Evolutionary conservation across 2,113 vertebrate genomes (phyloP).

Genomic region (Noturus placidus): DNA sequence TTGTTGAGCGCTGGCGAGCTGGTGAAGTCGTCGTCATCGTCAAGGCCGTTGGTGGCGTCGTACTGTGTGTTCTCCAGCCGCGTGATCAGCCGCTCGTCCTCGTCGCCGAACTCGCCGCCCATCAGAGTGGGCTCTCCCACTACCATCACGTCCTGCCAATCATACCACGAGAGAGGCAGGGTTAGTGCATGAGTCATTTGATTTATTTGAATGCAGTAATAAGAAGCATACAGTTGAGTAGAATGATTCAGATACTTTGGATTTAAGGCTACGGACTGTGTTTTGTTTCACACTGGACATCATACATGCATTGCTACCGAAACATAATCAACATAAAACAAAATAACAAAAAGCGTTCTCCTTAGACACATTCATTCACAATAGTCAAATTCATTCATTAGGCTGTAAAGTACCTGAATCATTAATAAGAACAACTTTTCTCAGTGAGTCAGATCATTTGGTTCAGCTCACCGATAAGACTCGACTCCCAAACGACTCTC

Average conservation of each 20-base stretch:
- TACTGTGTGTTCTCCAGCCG: constrained; percentile 99
- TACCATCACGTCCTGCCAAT: constrained; percentile 98
- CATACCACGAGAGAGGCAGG: background rate
- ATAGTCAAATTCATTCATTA: background rate
- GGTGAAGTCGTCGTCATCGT: constrained; percentile 98
- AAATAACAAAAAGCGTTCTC: background rate
- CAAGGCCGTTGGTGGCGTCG: constrained; percentile 97
- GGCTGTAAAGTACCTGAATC: background rate
- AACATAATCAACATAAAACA: background rate
- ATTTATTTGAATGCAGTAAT: background rate
- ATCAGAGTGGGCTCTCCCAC: constrained; percentile 98
- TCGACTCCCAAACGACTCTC: background rate
- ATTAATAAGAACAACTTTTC: background rate
- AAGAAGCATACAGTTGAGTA: background rate
- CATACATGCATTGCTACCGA: background rate
- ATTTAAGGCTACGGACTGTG: background rate
- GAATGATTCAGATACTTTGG: background rate
- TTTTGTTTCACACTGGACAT: background rate
- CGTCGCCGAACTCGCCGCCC: constrained; percentile 98
- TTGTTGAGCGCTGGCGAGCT: constrained; percentile 92
- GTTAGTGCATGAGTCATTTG: background rate
- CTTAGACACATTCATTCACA: background rate
- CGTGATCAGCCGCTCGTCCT: constrained; percentile 99
- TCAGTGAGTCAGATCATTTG: background rate
- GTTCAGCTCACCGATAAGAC: background rate